Percentiles rank a stretch among this genome's conserved stretches.
These are phyloP conservation scores for Achatina immaculata DNA, from an alignment of 1,140 invertebrate species.

Conservation along the genomic window DNA sequence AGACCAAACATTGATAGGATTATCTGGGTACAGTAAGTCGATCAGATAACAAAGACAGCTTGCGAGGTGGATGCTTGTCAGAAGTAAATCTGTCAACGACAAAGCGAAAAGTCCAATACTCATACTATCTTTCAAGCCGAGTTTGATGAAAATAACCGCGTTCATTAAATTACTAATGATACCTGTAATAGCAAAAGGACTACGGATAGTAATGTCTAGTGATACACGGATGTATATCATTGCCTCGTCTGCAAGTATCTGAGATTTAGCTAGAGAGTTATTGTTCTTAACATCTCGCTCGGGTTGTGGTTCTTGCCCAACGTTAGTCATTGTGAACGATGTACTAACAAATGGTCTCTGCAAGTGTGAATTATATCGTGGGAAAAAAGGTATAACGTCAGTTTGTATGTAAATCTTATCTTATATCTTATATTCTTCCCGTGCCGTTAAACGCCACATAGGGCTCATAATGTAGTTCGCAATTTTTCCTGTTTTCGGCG, in stretches of 20 bases:
- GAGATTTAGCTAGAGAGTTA: too few species aligned
- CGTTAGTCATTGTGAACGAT: too few species aligned
- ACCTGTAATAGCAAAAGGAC: neutral
- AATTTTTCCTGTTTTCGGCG: too few species aligned
- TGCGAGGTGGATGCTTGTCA: neutral
- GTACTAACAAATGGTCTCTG: too few species aligned
- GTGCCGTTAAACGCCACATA: too few species aligned
- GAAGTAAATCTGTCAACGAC: neutral
- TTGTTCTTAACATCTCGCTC: too few species aligned
- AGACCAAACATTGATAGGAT: neutral
- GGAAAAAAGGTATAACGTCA: too few species aligned
- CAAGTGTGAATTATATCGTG: too few species aligned
- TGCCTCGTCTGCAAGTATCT: neutral
- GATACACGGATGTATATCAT: neutral
- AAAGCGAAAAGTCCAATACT: neutral
- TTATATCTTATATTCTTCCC: too few species aligned
- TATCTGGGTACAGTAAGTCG: neutral
- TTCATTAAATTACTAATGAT: neutral
- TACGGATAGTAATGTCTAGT: neutral
- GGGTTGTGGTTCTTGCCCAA: too few species aligned
- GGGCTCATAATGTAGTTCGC: too few species aligned
- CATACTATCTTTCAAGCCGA: conserved; percentile 1
- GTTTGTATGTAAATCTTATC: too few species aligned
- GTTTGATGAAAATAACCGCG: neutral
- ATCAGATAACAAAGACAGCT: neutral